phyloP scores from a whole-genome alignment of 1,140 invertebrate genomes.

The Nilaparvata lugens region DNA sequence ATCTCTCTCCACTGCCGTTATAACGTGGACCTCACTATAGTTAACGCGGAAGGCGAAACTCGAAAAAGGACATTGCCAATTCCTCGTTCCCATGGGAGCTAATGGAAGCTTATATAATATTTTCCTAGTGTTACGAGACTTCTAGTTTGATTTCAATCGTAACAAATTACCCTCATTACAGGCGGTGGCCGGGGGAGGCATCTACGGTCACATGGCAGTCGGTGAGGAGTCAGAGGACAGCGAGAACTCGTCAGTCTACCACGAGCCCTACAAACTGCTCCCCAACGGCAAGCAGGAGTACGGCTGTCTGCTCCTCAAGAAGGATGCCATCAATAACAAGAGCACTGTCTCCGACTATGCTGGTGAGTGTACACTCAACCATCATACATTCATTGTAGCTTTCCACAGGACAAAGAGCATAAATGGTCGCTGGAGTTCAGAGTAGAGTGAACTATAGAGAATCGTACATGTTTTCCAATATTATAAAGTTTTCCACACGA shows the following conservation, averaged over 20 bases:
- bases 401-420: too few species aligned
- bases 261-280: slow-evolving; percentile 50
- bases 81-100: too few species aligned
- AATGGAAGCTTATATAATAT: too few species aligned
- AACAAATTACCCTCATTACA: slow-evolving; percentile 21
- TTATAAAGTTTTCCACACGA: too few species aligned
- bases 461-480: too few species aligned
- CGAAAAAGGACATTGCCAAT: too few species aligned
- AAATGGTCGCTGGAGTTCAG: too few species aligned
- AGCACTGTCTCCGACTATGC: slow-evolving; percentile 34
- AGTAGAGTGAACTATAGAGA: too few species aligned
- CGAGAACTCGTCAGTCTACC: slow-evolving; percentile 48
- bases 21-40: too few species aligned
- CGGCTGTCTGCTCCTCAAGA: slow-evolving; percentile 42
- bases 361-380: slow-evolving; percentile 28
- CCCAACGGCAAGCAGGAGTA: slow-evolving; percentile 42
- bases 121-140: not conserved
- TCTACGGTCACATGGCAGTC: slow-evolving; percentile 37
- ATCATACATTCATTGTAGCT: not conserved
- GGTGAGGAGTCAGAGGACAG: slow-evolving; percentile 46
- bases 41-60: too few species aligned
- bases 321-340: slow-evolving; percentile 39
- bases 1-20: too few species aligned
- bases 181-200: slow-evolving; percentile 30
- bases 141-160: not conserved